Base-by-base conservation (phyloP, 2,113 vertebrate species). In the Fulmarus glacialis region DNA sequence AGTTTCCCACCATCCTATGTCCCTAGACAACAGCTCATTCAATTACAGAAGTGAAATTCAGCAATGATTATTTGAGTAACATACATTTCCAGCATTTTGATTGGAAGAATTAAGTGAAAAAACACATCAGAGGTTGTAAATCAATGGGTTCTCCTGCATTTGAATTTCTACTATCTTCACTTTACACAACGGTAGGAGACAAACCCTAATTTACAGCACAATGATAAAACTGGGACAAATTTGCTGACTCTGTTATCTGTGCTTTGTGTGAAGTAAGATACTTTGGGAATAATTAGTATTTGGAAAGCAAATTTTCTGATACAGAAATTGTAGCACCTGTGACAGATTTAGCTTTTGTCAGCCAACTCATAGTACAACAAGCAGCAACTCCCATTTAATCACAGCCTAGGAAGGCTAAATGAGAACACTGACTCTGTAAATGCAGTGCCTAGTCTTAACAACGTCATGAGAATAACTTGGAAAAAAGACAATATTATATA, bases 211-310 rank as follows among this genome's bases (percentile, higher is more conserved):
- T 97, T 96, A 95, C n/a, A 94, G 92, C 93, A 96, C 93, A 94
- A 90, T 86, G 83, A 92, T 96, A 78, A 97, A 97, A 94, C 45
- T 63, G 47, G 56, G 90, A 72, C 81, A 90, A 92, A 93, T 93
- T 67, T 96, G 97, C 97, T 96, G 96, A 97, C 80, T 97, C 30
- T 78, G 77, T 85, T 96, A 90, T 96, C 70, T 92, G 52, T 88
- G 70, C 77, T 97, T 95, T 96, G 87, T 97, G 82, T 94, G 88
- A 96, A 98, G 68, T 81, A 64, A 43, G 78, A 91, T 80, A 96
- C 86, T 98, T 97, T 66, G 89, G 83, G 79, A 96, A 97, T 98
- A 98, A 98, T 98, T 98, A 97, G 95, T 75, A 89, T 96, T 96
- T 96, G 77, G 58, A 78, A 97, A 98, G 95, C 70, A 97, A 87